Percentiles rank a stretch among this genome's conserved stretches.
These are phyloP conservation scores for Yponomeuta plumbellus DNA, from an alignment of 2,888 invertebrate species.

Conservation along the genomic window DNA sequence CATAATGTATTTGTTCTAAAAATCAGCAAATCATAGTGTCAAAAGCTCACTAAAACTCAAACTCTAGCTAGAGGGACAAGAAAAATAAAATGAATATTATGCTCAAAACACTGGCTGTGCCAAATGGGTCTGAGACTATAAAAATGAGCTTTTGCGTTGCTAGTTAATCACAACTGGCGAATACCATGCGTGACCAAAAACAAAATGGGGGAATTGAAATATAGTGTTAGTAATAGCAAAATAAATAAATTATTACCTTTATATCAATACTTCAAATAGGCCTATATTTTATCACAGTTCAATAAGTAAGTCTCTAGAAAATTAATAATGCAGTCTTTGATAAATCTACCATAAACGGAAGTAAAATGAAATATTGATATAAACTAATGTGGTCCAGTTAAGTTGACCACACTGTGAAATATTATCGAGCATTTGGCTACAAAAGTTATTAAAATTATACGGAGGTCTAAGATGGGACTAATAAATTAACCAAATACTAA, in stretches of 20 bases:
- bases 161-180: conserved; percentile 8
- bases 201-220: not conserved
- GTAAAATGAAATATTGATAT: conserved; percentile 5
- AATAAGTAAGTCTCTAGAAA: conserved; percentile 9
- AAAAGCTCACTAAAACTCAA: conserved; percentile 11
- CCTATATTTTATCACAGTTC: conserved; percentile 10
- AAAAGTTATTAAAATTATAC: not conserved
- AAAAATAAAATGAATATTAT: not conserved
- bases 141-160: not conserved
- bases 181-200: conserved; percentile 2
- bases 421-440: not conserved
- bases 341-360: not conserved
- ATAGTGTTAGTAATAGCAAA: not conserved
- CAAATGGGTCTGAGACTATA: not conserved
- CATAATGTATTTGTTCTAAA: not conserved
- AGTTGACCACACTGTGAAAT: not conserved
- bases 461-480: not conserved
- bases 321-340: conserved; percentile 16
- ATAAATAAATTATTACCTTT: not conserved
- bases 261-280: not conserved
- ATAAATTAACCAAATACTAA: not conserved
- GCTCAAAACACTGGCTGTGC: not conserved
- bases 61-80: not conserved
- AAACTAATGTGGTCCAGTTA: not conserved
- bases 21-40: not conserved